Evolutionary conservation across 2,113 vertebrate species (phyloP).

Genomic region (Turnix velox): DNA sequence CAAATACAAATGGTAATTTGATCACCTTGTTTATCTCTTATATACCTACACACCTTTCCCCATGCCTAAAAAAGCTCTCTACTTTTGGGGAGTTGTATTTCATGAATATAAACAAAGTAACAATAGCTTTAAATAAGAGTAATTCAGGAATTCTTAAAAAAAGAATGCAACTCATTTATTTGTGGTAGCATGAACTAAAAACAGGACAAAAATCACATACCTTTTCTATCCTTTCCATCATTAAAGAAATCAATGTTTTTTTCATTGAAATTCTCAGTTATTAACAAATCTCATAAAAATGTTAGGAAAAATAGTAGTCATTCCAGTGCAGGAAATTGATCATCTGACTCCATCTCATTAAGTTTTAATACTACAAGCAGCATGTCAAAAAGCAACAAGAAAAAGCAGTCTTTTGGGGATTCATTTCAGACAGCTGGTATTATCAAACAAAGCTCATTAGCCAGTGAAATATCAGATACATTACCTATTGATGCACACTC

Average conservation of each 20-base stretch:
- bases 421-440: background rate
- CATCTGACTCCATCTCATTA: background rate
- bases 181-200: background rate
- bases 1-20: background rate
- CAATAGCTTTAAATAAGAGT: background rate
- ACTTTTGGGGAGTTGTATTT: background rate
- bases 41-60: background rate
- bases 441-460: background rate
- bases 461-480: background rate
- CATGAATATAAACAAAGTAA: background rate
- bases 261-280: background rate
- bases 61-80: background rate
- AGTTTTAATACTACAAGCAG: background rate
- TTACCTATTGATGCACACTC: background rate
- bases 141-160: background rate
- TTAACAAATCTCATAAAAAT: background rate
- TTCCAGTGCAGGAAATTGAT: background rate
- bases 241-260: background rate
- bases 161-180: background rate
- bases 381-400: background rate
- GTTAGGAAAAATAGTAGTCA: background rate
- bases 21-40: background rate
- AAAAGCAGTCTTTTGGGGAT: background rate
- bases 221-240: background rate
- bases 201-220: background rate